Conservation (phyloP, 2,888 invertebrate species). For the Leptarthrus brevirostris region DNA sequence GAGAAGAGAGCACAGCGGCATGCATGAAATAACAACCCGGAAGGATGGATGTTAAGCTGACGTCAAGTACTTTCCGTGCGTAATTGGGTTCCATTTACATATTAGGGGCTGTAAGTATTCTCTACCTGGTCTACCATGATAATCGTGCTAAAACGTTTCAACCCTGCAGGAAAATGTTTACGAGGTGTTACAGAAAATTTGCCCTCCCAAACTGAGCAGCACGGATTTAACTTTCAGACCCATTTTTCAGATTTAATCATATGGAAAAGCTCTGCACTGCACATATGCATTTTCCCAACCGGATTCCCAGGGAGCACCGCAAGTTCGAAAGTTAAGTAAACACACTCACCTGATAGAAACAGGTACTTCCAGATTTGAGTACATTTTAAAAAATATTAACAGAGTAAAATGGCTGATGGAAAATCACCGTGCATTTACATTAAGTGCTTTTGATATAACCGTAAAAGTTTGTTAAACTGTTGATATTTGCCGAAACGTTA, state of each 20-base stretch:
- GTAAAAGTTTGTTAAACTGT: too few species aligned
- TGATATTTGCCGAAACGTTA: too few species aligned
- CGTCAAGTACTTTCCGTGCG: constrained; percentile 14
- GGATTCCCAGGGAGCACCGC: not conserved
- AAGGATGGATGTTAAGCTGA: not conserved
- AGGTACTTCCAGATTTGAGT: constrained; percentile 10
- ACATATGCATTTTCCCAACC: not conserved
- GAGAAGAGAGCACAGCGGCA: not conserved
- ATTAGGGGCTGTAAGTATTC: not conserved
- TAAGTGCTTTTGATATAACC: too few species aligned
- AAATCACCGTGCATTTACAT: not conserved
- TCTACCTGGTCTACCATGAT: constrained; percentile 8
- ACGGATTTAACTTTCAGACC: constrained; percentile 31
- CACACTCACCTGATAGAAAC: not conserved
- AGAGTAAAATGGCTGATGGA: not conserved
- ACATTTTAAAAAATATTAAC: constrained; percentile 33
- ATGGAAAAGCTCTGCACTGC: constrained; percentile 16
- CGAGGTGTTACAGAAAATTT: constrained; percentile 33
- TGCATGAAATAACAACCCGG: constrained; percentile 9
- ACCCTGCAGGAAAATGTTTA: constrained; percentile 26
- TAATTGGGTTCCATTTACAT: constrained; percentile 36
- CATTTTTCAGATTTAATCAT: constrained; percentile 46
- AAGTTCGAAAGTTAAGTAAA: constrained; percentile 5
- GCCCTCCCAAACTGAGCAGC: not conserved
- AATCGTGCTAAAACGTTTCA: constrained; percentile 33